Conservation (phyloP, 2,888 invertebrate species). For the Hartigia nigra region DNA sequence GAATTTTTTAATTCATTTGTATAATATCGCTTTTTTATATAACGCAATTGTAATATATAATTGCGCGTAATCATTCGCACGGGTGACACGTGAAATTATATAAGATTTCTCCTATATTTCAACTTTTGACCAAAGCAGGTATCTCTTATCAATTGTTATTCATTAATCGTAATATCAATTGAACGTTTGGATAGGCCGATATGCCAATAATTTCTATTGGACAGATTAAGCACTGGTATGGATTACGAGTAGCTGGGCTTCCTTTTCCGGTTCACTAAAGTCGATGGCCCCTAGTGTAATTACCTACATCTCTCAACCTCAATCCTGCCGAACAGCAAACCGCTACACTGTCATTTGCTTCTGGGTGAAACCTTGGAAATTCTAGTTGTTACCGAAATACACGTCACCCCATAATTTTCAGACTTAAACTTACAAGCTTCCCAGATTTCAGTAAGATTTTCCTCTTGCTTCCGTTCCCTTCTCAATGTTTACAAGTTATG, state of each 20-base stretch:
- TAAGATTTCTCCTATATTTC: not conserved
- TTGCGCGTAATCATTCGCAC: not conserved
- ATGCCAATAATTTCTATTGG: not conserved
- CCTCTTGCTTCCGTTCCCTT: not conserved
- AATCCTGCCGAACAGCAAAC: slow-evolving; percentile 3
- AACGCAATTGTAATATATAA: not conserved
- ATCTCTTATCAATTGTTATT: not conserved
- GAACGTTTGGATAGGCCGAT: not conserved
- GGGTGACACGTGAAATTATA: not conserved
- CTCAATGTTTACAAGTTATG: not conserved
- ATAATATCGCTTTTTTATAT: not conserved
- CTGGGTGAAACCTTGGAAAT: not conserved
- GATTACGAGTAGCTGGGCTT: slow-evolving; percentile 27
- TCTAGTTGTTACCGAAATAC: not conserved
- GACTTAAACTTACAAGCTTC: not conserved
- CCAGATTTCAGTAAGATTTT: not conserved
- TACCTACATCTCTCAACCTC: slow-evolving; percentile 24
- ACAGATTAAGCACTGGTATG: slow-evolving; percentile 19
- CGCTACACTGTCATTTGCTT: not conserved
- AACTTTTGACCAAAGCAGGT: not conserved
- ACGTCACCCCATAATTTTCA: not conserved
- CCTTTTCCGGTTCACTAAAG: slow-evolving; percentile 33
- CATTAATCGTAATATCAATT: not conserved
- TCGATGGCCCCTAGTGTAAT: slow-evolving; percentile 36
- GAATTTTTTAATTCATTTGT: not conserved